These are phyloP conservation scores for Aphelocoma californica DNA, from an alignment of 2,797 vertebrate species.

Conservation along the genomic window DNA sequence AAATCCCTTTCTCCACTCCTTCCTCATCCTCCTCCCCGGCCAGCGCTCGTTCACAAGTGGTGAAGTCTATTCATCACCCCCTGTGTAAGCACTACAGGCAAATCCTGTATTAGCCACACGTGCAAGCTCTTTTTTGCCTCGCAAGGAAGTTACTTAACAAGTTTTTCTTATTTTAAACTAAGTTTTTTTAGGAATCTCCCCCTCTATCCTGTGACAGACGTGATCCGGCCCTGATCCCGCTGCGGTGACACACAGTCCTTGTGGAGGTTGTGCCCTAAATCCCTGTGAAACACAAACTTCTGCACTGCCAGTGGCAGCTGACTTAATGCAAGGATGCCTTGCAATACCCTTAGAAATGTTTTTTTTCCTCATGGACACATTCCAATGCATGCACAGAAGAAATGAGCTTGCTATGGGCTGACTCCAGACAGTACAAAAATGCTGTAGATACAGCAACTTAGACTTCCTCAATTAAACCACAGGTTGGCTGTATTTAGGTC, in stretches of 20 bases:
- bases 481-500: neutral
- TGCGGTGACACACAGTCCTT: fast-evolving
- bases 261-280: neutral
- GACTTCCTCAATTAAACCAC: neutral
- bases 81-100: neutral
- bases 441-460: neutral
- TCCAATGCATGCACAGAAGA: neutral
- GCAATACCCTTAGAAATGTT: neutral
- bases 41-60: fast-evolving
- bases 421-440: neutral
- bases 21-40: neutral
- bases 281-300: neutral
- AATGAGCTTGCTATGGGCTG: neutral
- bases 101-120: neutral
- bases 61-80: neutral
- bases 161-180: neutral
- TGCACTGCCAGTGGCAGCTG: neutral
- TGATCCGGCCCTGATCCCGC: fast-evolving
- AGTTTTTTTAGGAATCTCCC: neutral
- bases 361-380: neutral
- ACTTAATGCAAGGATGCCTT: neutral
- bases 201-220: neutral
- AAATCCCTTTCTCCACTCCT: neutral
- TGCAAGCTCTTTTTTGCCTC: neutral
- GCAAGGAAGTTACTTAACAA: neutral